phyloP scores from a whole-genome alignment of 2,888 invertebrate species.

The Lepidocyrtinus sp. region DNA sequence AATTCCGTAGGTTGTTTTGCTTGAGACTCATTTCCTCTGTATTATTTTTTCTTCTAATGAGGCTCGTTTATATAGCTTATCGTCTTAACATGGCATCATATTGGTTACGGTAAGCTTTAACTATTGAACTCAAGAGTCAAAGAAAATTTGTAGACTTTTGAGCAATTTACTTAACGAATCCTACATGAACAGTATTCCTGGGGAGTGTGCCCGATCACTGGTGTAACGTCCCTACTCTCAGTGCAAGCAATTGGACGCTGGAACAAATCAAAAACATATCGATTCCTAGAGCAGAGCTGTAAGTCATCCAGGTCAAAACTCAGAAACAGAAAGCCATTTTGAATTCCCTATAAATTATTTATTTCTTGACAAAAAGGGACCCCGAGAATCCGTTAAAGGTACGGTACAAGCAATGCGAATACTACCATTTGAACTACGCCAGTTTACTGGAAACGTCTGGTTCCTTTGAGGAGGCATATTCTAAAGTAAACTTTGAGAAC shows the following conservation, averaged over 20 bases:
- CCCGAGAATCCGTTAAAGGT: neutral
- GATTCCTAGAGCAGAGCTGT: conserved; percentile 55
- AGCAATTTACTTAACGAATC: no score
- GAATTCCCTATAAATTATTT: conserved; percentile 3
- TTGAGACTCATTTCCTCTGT: conserved; percentile 20
- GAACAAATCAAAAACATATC: conserved; percentile 67
- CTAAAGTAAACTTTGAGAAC: conserved; percentile 51
- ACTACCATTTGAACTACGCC: conserved; percentile 63
- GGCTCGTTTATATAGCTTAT: conserved; percentile 43
- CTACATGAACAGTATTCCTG: no score
- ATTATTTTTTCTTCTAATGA: neutral
- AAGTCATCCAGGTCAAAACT: neutral
- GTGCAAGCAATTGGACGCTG: conserved; percentile 61
- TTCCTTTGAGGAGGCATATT: conserved; percentile 62
- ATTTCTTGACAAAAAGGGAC: conserved; percentile 7
- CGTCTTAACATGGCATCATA: conserved; percentile 65
- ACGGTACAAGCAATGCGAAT: conserved; percentile 57
- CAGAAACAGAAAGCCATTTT: neutral
- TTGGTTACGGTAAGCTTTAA: no score
- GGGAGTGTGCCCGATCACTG: conserved; percentile 69
- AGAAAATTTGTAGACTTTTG: no score
- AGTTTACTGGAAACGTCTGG: conserved; percentile 36
- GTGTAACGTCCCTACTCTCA: conserved; percentile 59
- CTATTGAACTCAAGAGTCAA: no score
- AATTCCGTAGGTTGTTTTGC: neutral